Evolutionary conservation across 2,888 invertebrate genomes (phyloP), one percentile per base, ranked within the genome.

Genomic region (Anorthoa munda): DNA sequence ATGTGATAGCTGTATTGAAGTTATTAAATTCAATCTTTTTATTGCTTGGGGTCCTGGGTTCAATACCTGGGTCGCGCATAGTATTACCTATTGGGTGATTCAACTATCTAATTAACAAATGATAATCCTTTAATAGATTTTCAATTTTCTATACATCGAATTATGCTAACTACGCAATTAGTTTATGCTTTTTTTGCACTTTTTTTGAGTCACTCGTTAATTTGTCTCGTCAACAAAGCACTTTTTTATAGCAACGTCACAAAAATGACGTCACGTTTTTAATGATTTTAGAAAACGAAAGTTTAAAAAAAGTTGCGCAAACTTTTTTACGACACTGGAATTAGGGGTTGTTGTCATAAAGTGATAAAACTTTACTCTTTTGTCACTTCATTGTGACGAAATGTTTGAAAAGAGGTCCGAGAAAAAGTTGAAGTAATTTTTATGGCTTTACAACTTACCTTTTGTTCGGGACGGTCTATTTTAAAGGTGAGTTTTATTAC

Each of bases 221-320:
- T 4, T 26, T 46, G 21, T 17, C 12, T 59, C 21, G 15, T 26
- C 15, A 51, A 81, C 55, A 80, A 79, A 79, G 3, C 12, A 48
- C 7, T 63, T 80, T 83, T 59, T 68, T 72, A 21, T 15, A 12
- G 18, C 1, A 13, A n/a, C 67, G 55, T 75, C 86, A 71, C 68
- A 70, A 72, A 56, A 56, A 17, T 81, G 71, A 79, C 80, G 77
- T 77, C 61, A 82, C 21, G 5, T 61, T 75, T 70, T 58, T 69
- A 26, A 58, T 81, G 68, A 78, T 82, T 56, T 68, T 61, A 76
- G 82, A 89, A 91, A 92, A 78, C 83, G 89, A 91, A 89, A 90
- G 90, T 90, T 77, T 66, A 39, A 63, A 68, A 67, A 79, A 83
- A 84, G 72, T 83, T 85, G 66, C 69, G 65, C 69, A 76, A 65